Conservation (phyloP, 1,140 invertebrate genomes). For the Archivesica marissinica region DNA sequence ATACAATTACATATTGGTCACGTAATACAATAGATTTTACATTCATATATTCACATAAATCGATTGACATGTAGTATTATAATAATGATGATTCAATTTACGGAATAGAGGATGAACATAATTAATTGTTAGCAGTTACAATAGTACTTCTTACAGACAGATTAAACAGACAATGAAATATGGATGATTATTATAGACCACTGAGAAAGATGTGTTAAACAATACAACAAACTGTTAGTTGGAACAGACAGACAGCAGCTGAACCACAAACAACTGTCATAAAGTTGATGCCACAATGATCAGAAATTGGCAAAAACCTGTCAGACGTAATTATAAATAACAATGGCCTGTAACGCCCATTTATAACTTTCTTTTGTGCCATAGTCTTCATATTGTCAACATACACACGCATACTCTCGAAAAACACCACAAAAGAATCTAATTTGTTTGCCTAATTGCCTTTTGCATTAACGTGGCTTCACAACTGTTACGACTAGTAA, state of each 20-base stretch:
- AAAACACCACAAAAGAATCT: conserved; percentile 6
- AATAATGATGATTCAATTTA: too few species aligned
- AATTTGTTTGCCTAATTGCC: conserved; percentile 12
- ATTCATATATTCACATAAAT: too few species aligned
- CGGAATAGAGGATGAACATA: too few species aligned
- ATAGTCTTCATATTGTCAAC: conserved; percentile 13
- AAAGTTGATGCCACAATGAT: conserved; percentile 6
- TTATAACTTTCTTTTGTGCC: conserved; percentile 25
- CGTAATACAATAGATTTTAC: too few species aligned
- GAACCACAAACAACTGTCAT: not conserved
- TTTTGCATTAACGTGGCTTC: not conserved
- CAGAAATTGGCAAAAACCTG: not conserved
- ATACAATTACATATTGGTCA: too few species aligned
- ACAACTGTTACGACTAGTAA: conserved; percentile 15
- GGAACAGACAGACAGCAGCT: not conserved
- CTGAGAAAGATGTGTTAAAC: too few species aligned
- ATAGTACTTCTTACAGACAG: too few species aligned
- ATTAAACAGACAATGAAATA: too few species aligned
- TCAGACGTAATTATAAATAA: conserved; percentile 3
- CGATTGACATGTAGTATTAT: too few species aligned
- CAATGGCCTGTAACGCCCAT: not conserved
- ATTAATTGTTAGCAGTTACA: too few species aligned
- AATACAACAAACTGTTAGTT: conserved; percentile 13
- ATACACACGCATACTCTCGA: not conserved
- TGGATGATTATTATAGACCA: too few species aligned